phyloP scores from a whole-genome alignment of 1,140 invertebrate genomes.

The Portunus trituberculatus region DNA sequence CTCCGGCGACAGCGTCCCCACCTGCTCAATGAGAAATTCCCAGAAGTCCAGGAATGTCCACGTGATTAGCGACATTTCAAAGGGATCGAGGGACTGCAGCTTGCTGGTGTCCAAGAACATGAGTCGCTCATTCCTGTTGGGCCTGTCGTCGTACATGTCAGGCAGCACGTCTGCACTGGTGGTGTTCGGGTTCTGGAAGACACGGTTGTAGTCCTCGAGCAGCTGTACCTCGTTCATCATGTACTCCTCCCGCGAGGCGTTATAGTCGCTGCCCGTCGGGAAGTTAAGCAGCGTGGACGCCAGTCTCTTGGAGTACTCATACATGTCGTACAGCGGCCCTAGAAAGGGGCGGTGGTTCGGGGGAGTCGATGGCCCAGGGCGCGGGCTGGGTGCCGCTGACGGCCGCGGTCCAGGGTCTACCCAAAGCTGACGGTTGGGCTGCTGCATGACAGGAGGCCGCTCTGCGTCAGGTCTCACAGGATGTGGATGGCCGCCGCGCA shows the following conservation, averaged over 20 bases:
- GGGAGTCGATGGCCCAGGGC: not conserved
- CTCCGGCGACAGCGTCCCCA: conserved; percentile 73
- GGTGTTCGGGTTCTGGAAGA: conserved; percentile 67
- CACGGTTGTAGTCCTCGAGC: conserved; percentile 67
- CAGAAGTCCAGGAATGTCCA: conserved; percentile 77
- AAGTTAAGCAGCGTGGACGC: conserved; percentile 70
- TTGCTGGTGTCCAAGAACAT: conserved; percentile 70
- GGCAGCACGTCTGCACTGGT: conserved; percentile 69
- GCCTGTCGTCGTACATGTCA: conserved; percentile 70
- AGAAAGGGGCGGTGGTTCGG: conserved; percentile 53
- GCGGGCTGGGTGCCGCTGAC: not conserved
- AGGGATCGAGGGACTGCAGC: conserved; percentile 67
- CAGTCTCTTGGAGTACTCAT: conserved; percentile 71
- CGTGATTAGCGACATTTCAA: conserved; percentile 75
- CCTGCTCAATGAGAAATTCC: conserved; percentile 77
- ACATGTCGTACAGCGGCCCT: conserved; percentile 70
- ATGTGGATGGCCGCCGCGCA: conserved; percentile 56
- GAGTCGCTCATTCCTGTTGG: conserved; percentile 67
- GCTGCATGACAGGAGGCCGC: conserved; percentile 30
- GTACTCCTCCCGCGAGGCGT: conserved; percentile 58
- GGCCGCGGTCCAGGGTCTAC: conserved; percentile 36
- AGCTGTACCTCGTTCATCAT: conserved; percentile 62
- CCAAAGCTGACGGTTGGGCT: conserved; percentile 52
- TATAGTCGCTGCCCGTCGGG: not conserved
- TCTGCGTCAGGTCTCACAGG: conserved; percentile 62